phyloP scores from a whole-genome alignment of 2,888 invertebrate genomes.

The Cantharis nigra region DNA sequence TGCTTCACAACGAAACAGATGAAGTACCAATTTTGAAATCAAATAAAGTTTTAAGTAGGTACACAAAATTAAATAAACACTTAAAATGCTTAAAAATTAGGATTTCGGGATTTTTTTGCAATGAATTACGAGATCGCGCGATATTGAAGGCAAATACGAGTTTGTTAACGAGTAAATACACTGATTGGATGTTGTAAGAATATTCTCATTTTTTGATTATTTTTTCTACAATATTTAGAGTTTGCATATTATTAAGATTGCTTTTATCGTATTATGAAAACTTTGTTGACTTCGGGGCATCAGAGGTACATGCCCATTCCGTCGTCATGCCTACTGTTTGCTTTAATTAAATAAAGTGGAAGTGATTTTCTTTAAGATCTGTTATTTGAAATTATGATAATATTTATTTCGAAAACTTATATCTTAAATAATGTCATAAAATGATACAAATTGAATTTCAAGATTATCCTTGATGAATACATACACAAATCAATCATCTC shows the following conservation, averaged over 20 bases:
- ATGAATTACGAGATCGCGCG: neutral
- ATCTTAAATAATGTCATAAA: neutral
- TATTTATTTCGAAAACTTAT: neutral
- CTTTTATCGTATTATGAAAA: neutral
- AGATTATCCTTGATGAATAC: neutral
- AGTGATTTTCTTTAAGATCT: neutral
- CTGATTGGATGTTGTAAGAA: neutral
- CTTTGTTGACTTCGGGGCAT: neutral
- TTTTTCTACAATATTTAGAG: neutral
- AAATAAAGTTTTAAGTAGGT: neutral
- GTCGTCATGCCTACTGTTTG: neutral
- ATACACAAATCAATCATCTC: neutral
- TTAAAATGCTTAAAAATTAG: neutral
- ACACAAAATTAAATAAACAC: neutral
- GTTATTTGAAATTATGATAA: neutral
- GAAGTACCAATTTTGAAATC: neutral
- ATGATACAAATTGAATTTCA: neutral
- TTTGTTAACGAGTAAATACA: neutral
- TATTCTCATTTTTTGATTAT: neutral
- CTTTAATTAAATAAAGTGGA: neutral
- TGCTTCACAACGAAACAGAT: neutral
- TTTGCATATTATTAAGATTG: neutral
- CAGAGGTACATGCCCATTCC: neutral
- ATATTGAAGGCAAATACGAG: neutral
- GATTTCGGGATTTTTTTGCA: neutral